phyloP scores from a whole-genome alignment of 2,888 invertebrate species.

The Caenorhabditis afra region DNA sequence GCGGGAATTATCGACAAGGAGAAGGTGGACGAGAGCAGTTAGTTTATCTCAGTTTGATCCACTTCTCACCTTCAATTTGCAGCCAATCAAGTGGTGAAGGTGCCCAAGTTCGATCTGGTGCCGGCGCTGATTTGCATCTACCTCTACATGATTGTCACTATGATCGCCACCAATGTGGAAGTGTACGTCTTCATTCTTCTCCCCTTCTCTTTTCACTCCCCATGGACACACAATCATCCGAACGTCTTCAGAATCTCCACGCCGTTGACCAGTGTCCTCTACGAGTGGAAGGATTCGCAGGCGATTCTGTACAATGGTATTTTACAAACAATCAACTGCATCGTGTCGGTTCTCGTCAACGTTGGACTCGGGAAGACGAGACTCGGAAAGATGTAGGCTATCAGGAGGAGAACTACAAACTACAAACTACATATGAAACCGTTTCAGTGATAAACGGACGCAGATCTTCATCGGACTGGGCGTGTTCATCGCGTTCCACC shows the following conservation, averaged over 20 bases:
- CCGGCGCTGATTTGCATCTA: constrained; percentile 69
- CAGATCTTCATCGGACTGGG: constrained; percentile 64
- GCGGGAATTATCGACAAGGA: constrained; percentile 64
- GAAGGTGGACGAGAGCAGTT: constrained; percentile 36
- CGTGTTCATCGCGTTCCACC: constrained; percentile 61
- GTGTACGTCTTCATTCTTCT: constrained; percentile 64
- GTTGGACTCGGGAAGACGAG: constrained; percentile 61
- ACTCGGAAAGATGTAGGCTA: constrained; percentile 63
- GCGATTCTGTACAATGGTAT: constrained; percentile 68
- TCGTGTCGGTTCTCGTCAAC: constrained; percentile 64
- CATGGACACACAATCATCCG: too few species aligned
- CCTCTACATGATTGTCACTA: constrained; percentile 66
- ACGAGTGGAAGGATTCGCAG: constrained; percentile 66
- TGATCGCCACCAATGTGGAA: constrained; percentile 69
- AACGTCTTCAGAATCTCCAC: constrained; percentile 65
- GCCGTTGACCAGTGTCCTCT: constrained; percentile 65
- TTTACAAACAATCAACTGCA: constrained; percentile 60
- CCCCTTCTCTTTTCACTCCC: too few species aligned
- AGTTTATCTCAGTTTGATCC: background rate
- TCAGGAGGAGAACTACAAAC: background rate
- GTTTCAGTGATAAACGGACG: constrained; percentile 55
- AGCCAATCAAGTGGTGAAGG: constrained; percentile 43
- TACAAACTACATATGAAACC: too few species aligned
- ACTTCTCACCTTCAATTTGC: background rate
- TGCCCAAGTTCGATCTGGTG: constrained; percentile 65